Percentiles rank a stretch among this genome's conserved stretches.
Evolutionary conservation across 2,888 invertebrate genomes (phyloP).

Genomic region (Julus scandinavius): DNA sequence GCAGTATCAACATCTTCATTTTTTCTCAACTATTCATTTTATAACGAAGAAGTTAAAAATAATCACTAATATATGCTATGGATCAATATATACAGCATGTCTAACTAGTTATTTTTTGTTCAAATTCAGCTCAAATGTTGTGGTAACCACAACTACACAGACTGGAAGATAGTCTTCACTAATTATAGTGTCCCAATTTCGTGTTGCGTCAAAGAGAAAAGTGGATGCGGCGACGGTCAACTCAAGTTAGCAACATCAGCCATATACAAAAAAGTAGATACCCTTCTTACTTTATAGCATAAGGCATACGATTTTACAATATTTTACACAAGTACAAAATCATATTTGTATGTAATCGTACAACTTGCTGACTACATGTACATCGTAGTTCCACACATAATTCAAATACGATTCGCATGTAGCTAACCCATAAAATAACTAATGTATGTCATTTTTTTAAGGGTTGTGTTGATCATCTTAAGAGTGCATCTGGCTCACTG

Average conservation of each 20-base stretch:
- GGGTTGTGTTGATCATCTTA: constrained; percentile 68
- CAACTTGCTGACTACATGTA: too few relatives aligned
- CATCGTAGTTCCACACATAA: too few relatives aligned
- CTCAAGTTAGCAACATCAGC: not conserved
- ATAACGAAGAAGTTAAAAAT: too few relatives aligned
- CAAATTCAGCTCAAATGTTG: constrained; percentile 36
- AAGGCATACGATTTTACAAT: too few relatives aligned
- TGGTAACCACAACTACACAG: constrained; percentile 7
- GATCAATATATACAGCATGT: not conserved
- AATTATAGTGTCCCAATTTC: constrained; percentile 5
- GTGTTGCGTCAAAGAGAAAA: not conserved
- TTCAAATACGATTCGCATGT: not conserved
- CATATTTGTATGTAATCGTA: not conserved
- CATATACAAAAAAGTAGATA: not conserved
- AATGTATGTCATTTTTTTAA: not conserved
- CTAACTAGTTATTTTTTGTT: not conserved
- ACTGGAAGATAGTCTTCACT: not conserved
- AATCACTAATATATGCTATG: too few relatives aligned
- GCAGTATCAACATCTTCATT: not conserved
- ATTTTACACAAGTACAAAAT: not conserved
- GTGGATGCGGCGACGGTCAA: not conserved
- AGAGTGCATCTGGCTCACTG: constrained; percentile 69
- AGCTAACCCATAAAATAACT: not conserved
- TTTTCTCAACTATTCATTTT: too few relatives aligned
- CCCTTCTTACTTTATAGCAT: too few relatives aligned